phyloP scores from a whole-genome alignment of 2,888 invertebrate species.

The Drosophila koepferae region DNA sequence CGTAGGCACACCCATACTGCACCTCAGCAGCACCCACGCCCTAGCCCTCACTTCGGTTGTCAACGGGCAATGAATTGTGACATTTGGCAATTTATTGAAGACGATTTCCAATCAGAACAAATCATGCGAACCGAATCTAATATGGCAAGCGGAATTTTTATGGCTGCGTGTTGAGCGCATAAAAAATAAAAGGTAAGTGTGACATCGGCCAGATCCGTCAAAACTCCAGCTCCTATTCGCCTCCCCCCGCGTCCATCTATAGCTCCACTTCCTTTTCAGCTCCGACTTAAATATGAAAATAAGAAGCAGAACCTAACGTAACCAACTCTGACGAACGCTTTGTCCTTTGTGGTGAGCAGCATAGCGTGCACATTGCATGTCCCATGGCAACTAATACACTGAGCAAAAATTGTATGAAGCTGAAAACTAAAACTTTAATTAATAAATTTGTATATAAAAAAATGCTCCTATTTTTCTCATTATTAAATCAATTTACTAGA shows the following conservation, averaged over 20 bases:
- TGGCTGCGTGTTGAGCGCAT: conserved; percentile 65
- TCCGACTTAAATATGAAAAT: conserved; percentile 3
- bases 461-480: no score
- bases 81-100: conserved; percentile 80
- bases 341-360: conserved; percentile 75
- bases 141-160: conserved; percentile 77
- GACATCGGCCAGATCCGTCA: conserved; percentile 65
- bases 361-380: conserved; percentile 62
- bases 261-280: background rate
- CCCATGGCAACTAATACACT: conserved; percentile 18
- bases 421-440: no score
- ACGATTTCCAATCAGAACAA: conserved; percentile 78
- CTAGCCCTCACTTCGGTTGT: conserved; percentile 33
- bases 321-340: conserved; percentile 45
- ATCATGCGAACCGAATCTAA: conserved; percentile 69
- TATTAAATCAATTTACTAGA: no score
- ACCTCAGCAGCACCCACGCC: no score
- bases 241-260: background rate
- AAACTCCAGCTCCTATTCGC: background rate
- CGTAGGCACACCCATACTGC: conserved; percentile 2
- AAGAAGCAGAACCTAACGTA: conserved; percentile 6
- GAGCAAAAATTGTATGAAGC: background rate
- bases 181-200: conserved; percentile 80
- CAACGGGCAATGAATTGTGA: conserved; percentile 63
- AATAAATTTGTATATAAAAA: no score